Evolutionary conservation across 1,140 invertebrate genomes (phyloP), one percentile per base, ranked within the genome.

Genomic region (Dermatophagoides farinae): DNA sequence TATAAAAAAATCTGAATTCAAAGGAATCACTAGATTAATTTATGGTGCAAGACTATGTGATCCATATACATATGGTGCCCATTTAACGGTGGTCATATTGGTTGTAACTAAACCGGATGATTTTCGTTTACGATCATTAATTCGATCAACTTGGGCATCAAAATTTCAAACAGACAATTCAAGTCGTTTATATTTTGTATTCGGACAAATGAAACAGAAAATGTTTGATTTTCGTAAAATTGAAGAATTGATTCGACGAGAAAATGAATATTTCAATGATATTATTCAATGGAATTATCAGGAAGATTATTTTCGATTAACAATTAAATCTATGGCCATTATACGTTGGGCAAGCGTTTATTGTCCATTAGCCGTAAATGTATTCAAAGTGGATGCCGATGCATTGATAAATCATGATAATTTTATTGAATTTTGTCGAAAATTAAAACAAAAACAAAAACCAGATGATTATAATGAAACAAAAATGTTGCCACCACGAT

Each of bases 341-440:
- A 44, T 73, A 10, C 61, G 66, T 14, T 73, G 72, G 72, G 78
- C 84, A 8, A 78, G 72, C 1, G 74, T 72, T 10, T 77, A 79
- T 64, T 87, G 84, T 68, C 69, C 73, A 50, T 70, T 72, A 71
- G 75, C 77, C 4, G 78, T 77, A 52, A 86, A 80, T 71, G 72
- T 88, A 1, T 77, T 88, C 69, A 88, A 89, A 73, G 81, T 82
- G 6, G 86, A 88, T 65, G 86, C 88, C 65, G 86, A 89, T 65
- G 84, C 85, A 71, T 87, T 83, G 67, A 76, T 89, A 6, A 86
- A 88, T 72, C 72, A 86, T 53, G 61, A 65, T 38, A 58, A 62
- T 46, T 57, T 68, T 38, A 25, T 63, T 25, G 49, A 64, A n/a
- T 39, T 65, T 22, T 37, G 49, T 37, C 53, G 62, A 44, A 50